Base-by-base conservation (phyloP, 2,113 vertebrate species). In the Elachura formosa region DNA sequence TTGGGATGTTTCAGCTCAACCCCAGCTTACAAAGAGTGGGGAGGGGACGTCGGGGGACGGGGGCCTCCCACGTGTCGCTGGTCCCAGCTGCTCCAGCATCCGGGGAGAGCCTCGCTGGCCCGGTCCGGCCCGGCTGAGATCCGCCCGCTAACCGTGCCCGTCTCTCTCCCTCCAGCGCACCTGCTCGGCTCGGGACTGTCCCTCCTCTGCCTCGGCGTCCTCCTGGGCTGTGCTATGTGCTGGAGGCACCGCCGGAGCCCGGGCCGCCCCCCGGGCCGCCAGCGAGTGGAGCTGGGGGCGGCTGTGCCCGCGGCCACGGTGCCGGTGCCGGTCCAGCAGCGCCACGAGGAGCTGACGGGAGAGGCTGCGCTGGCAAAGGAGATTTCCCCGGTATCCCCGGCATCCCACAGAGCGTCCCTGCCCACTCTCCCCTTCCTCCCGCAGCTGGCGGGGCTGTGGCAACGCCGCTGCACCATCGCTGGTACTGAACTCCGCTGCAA, bases 141-240 rank as follows among this genome's bases (percentile, higher is more conserved):
- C 41, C 2, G 0, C 28, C 5, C 1, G 36, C 48, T 69, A 3
- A 69, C 4, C 0, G 21, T 13, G 55, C 43, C 43, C n/a, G 0
- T 54, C 48, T 64, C 55, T 72, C 41, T 95, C 46, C 94, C 68
- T 90, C 52, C 71, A 98, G 98, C 90, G 58, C 97, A 97, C 89
- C 89, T 98, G 81, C 96, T 98, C 56, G 97, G 98, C 6, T 80
- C 96, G 17, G 98, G 97, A 36, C 96, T 98, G 84, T 97, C 98
- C 15, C 78, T 98, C 29, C 93, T 98, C 78, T 98, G 97, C 95
- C 98, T 98, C 97, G 97, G 96, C 55, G 87, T 98, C 69, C 96
- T 98, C 62, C 96, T 98, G 20, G 96, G 98, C 40, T 98, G 98
- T 20, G 75, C 98, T 45, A 54, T 98, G 66, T 98, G 98, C 89